A percentile compares a stretch with the other conserved stretches of the same genome.
Evolutionary conservation across 2,113 vertebrate genomes (phyloP).

Genomic region (Nothoprocta pentlandii): DNA sequence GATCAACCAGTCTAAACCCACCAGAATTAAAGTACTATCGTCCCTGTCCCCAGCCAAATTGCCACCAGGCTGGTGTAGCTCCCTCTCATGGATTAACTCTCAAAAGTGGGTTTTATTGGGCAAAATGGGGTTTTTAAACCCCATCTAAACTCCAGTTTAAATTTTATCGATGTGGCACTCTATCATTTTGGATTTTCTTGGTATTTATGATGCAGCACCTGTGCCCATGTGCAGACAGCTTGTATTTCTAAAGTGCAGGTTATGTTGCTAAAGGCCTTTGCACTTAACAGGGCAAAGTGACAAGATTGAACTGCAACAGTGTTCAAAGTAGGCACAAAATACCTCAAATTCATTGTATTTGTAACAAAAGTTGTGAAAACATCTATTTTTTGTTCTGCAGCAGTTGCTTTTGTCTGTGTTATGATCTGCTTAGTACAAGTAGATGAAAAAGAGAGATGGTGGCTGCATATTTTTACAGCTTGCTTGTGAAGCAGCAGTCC

Average conservation of each 20-base stretch:
- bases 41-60: background rate
- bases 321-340: background rate
- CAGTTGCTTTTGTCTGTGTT: background rate
- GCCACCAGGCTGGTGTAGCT: background rate
- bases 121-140: background rate
- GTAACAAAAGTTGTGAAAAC: background rate
- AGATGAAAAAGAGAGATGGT: background rate
- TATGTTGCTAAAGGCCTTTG: background rate
- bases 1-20: constrained; percentile 36
- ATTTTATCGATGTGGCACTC: background rate
- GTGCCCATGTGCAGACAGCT: background rate
- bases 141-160: background rate
- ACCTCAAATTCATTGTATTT: background rate
- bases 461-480: background rate
- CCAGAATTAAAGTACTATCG: background rate
- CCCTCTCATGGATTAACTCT: background rate
- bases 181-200: background rate
- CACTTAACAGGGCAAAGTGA: background rate
- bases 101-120: background rate
- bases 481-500: background rate
- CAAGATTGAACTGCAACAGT: background rate
- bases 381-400: background rate
- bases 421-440: background rate
- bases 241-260: background rate
- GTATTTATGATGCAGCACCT: background rate